Conservation (phyloP, 1,140 invertebrate genomes). For the Rhyzopertha dominica region DNA sequence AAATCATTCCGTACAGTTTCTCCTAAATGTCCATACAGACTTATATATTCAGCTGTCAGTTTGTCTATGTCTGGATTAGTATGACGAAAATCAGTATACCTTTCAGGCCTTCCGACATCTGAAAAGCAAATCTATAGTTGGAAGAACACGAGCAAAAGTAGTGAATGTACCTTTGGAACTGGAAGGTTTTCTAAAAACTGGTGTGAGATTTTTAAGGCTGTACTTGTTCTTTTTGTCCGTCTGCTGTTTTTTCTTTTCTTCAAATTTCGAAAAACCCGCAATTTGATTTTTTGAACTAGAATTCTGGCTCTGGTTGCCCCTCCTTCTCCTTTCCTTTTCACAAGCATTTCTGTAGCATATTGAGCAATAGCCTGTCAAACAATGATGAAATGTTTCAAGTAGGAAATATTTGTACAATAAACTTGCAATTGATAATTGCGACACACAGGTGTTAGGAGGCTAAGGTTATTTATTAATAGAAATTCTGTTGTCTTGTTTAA, state of each 20-base stretch:
- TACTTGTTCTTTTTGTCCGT: conserved; percentile 77
- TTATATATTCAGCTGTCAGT: conserved; percentile 46
- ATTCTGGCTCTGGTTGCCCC: conserved; percentile 14
- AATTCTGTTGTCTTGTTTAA: too few species aligned
- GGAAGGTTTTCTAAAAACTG: conserved; percentile 70
- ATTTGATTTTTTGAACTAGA: conserved; percentile 25
- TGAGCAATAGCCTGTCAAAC: conserved; percentile 82
- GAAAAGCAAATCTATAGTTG: conserved; percentile 22
- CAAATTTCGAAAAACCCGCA: conserved; percentile 70
- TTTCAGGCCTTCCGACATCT: conserved; percentile 49
- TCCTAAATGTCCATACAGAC: conserved; percentile 34
- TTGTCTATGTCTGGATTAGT: conserved; percentile 54
- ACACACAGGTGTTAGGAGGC: too few species aligned
- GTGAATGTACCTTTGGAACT: conserved; percentile 51
- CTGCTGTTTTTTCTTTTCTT: conserved; percentile 81
- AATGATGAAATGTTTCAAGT: too few species aligned
- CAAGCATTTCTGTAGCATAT: conserved; percentile 76
- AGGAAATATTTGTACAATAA: too few species aligned
- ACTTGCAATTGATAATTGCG: too few species aligned
- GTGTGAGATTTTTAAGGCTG: conserved; percentile 60
- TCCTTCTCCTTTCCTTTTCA: conserved; percentile 53
- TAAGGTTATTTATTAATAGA: too few species aligned
- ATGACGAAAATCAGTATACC: conserved; percentile 46
- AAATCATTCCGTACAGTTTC: conserved; percentile 61
- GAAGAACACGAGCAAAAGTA: too few species aligned